phyloP scores from a whole-genome alignment of 2,113 vertebrate genomes.

The Actenoides hombroni region DNA sequence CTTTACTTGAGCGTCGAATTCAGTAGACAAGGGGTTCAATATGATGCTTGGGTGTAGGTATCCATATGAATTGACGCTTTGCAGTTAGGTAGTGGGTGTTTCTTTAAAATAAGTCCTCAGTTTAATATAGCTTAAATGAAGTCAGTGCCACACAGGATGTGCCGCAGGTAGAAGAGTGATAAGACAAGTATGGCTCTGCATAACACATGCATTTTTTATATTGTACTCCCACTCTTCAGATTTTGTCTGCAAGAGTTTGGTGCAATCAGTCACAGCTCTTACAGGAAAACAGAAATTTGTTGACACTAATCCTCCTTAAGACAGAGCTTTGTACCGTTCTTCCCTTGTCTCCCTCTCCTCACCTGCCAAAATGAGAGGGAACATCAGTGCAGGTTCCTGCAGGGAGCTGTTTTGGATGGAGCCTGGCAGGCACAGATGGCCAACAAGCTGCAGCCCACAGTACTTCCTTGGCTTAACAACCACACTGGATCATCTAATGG shows the following conservation, averaged over 20 bases:
- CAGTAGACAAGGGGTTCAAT: not conserved
- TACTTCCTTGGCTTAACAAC: not conserved
- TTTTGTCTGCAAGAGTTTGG: slow-evolving; percentile 26
- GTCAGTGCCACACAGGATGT: not conserved
- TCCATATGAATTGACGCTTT: not conserved
- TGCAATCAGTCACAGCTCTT: slow-evolving; percentile 33
- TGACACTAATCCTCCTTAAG: slow-evolving; percentile 26
- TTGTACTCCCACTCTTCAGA: not conserved
- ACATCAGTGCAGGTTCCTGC: not conserved
- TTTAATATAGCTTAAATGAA: slow-evolving; percentile 8
- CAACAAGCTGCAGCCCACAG: not conserved
- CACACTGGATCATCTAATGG: not conserved
- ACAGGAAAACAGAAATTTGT: slow-evolving; percentile 40
- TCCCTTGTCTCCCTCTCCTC: not conserved
- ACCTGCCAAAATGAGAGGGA: slow-evolving; percentile 42
- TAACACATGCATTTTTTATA: not conserved
- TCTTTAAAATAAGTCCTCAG: not conserved
- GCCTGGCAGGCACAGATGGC: slow-evolving; percentile 24
- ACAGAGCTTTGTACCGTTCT: slow-evolving; percentile 1
- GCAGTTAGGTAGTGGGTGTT: not conserved
- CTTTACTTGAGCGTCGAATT: not conserved
- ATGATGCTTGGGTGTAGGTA: not conserved
- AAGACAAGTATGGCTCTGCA: not conserved
- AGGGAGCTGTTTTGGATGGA: not conserved
- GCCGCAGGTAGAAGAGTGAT: not conserved